Evolutionary conservation across 2,797 vertebrate genomes (phyloP), one percentile per base, ranked within the genome.

Genomic region (Coregonus ussuriensis): DNA sequence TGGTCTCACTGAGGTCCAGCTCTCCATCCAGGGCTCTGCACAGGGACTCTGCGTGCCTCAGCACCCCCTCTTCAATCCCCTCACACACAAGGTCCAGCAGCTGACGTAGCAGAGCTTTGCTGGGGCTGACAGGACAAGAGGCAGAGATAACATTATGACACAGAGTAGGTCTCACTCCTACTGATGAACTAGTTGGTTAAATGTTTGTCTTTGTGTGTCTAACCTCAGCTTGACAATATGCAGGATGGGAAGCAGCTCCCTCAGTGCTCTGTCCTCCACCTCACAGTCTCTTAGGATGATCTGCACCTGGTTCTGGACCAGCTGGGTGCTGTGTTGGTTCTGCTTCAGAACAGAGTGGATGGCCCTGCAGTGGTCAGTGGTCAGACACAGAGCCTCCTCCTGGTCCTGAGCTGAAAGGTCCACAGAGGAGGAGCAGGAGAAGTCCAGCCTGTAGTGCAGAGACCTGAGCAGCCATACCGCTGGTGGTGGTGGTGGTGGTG

Each of bases 1-100:
- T 59, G 56, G 68, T 83, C 81, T 90, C 78, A 84, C 91, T 91
- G 77, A 92, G 84, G 78, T 92, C 90, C 86, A 92, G 69, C 41
- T 90, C 75, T 76, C 72, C 79, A 77, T 62, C 77, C 78, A 91
- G 75, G 3, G 90, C 87, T 77, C 2, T 11, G 15, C 78, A 83
- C 77, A 92, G 81, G 77, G 77, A 78, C 56, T 1, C 16, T 6
- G 81, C 69, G 11, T 74, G 76, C n/a, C 77, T 85, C 59, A 69
- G 9, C 31, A 68, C 25, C 51, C 76, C 69, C 62, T 14, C 71
- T 76, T 84, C 63, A 71, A 2, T 56, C 16, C 16, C 65, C 68
- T 53, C 71, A 72, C 6, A 54, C 21, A 89, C 25, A 82, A 79
- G 77, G 35, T 77, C 62, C 79, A 91, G 0, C 73, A 91, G 84